Conservation (phyloP, 2,113 vertebrate species). For the Polyodon spathula region DNA sequence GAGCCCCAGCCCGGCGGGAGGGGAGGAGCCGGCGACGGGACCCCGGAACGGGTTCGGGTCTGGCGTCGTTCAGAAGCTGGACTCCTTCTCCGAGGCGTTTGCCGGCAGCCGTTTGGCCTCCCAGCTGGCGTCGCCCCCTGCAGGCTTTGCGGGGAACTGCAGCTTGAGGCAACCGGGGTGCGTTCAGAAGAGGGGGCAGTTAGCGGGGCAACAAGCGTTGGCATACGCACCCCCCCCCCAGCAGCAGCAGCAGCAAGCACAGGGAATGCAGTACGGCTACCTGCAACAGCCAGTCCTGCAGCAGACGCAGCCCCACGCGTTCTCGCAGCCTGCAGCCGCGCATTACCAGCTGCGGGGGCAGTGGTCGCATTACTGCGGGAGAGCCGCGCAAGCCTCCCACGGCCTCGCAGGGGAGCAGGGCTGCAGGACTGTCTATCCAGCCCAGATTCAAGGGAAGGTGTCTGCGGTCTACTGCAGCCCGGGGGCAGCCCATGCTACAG, state of each 20-base stretch:
- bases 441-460: too few species aligned
- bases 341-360: too few species aligned
- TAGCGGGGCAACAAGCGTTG: slow-evolving; percentile 10
- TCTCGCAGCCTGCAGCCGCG: too few species aligned
- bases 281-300: not conserved
- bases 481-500: not conserved
- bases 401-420: too few species aligned
- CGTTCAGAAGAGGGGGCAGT: slow-evolving; percentile 16
- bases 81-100: slow-evolving; percentile 61
- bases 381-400: too few species aligned
- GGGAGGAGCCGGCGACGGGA: too few species aligned
- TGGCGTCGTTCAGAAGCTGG: slow-evolving; percentile 50
- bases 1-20: too few species aligned
- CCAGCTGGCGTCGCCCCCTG: too few species aligned
- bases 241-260: slow-evolving; percentile 1
- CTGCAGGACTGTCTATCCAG: too few species aligned
- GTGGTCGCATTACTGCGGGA: too few species aligned
- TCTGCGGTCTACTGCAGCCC: not conserved
- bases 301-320: not conserved
- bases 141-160: too few species aligned
- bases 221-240: slow-evolving; percentile 25
- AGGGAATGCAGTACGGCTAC: not conserved
- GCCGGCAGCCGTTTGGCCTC: slow-evolving; percentile 3
- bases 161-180: slow-evolving; percentile 22
- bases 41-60: slow-evolving; percentile 7